Evolutionary conservation across 2,797 vertebrate genomes (phyloP).

Genomic region (Phoebastria nigripes): DNA sequence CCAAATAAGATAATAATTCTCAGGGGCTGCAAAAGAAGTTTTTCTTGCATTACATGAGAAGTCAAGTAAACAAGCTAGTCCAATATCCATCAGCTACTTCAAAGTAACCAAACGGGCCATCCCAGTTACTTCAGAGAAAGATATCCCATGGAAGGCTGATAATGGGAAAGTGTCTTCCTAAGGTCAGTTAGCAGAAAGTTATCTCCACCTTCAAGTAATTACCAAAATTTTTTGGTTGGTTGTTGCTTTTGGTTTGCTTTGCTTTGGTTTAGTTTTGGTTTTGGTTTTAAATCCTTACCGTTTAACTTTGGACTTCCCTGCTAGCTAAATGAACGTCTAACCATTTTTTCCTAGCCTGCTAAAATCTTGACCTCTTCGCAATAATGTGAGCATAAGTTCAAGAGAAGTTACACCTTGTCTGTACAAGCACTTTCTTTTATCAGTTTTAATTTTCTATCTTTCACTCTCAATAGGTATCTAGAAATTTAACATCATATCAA

Average conservation of each 20-base stretch:
- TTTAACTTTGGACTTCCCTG: not conserved
- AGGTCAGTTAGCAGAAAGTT: not conserved
- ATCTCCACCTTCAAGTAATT: not conserved
- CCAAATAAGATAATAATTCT: not conserved
- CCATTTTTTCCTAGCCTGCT: not conserved
- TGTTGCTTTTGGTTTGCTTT: not conserved
- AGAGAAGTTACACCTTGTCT: not conserved
- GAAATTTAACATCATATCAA: not conserved
- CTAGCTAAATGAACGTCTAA: not conserved
- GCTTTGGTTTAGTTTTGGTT: not conserved
- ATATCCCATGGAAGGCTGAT: not conserved
- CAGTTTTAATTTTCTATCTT: not conserved
- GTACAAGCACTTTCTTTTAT: not conserved
- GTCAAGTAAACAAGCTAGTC: not conserved
- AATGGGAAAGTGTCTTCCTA: not conserved
- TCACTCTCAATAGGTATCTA: not conserved
- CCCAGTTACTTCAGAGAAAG: not conserved
- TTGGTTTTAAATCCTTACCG: not conserved
- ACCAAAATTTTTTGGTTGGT: rapidly evolving
- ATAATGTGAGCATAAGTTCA: not conserved
- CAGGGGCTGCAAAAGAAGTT: not conserved
- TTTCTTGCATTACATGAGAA: not conserved
- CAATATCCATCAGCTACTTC: not conserved
- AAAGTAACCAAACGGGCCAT: not conserved
- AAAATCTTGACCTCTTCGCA: not conserved